These are phyloP conservation scores for Glossophaga mutica DNA, from an alignment of 2,797 vertebrate genomes.

Conservation along the genomic window DNA sequence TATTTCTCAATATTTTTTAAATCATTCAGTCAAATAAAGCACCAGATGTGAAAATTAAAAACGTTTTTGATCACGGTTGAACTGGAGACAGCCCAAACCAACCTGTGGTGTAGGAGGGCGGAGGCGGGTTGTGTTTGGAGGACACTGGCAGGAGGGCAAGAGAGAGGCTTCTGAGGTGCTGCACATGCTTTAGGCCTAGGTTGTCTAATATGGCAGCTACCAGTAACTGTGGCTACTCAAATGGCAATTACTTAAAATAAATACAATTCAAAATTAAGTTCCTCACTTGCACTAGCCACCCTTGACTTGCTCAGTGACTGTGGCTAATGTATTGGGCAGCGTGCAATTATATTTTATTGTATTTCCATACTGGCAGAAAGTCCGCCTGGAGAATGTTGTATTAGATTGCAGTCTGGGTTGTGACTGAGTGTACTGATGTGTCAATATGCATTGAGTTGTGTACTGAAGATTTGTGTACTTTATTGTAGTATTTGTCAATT, in stretches of 20 bases:
- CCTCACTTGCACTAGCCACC: background rate
- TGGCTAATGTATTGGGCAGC: background rate
- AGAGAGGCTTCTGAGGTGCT: background rate
- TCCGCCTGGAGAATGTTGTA: background rate
- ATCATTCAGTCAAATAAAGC: conserved; percentile 2
- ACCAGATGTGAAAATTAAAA: background rate
- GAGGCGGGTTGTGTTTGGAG: background rate
- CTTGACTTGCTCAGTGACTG: background rate
- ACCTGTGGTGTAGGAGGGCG: background rate
- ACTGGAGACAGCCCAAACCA: background rate
- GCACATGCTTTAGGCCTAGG: background rate
- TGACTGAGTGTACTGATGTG: background rate
- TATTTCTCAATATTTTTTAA: background rate
- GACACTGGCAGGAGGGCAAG: too few relatives aligned
- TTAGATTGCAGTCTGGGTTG: background rate
- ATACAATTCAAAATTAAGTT: background rate
- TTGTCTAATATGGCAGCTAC: background rate
- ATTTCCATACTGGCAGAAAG: background rate
- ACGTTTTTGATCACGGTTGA: background rate
- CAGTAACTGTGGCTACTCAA: background rate
- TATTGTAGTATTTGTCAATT: background rate
- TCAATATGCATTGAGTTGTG: background rate
- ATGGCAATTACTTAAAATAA: background rate
- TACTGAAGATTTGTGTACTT: background rate
- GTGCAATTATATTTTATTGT: background rate